phyloP scores from a whole-genome alignment of 2,888 invertebrate genomes.

The Heterodera filipjevi region DNA sequence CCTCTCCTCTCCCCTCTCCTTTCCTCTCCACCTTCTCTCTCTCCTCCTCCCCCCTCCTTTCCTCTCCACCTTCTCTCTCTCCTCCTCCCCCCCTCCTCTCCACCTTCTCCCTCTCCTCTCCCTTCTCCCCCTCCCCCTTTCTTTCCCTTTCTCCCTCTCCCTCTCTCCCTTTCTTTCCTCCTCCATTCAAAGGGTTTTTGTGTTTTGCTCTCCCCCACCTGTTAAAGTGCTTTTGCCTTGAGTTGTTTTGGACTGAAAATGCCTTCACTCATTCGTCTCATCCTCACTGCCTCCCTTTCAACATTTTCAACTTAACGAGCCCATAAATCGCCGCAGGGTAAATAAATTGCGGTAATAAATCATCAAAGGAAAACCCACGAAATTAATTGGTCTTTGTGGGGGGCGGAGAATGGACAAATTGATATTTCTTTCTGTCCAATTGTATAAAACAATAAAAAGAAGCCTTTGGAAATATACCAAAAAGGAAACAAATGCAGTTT shows the following conservation, averaged over 20 bases:
- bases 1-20: not conserved
- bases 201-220: not conserved
- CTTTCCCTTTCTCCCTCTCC: not conserved
- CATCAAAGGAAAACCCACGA: not conserved
- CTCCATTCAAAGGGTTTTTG: not conserved
- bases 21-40: no score
- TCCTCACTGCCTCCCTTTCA: not conserved
- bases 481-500: not conserved
- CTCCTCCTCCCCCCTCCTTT: not conserved
- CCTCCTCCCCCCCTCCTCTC: not conserved
- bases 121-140: not conserved
- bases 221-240: not conserved
- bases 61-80: no score
- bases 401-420: not conserved
- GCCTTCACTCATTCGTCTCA: not conserved
- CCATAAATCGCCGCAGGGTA: constrained; percentile 5
- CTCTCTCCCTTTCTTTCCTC: not conserved
- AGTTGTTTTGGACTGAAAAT: no score
- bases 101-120: not conserved
- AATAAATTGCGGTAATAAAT: constrained; percentile 9
- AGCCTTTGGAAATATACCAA: not conserved
- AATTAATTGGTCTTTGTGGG: not conserved
- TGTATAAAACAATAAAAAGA: no score
- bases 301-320: not conserved
- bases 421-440: not conserved